Percentiles rank a stretch among this genome's conserved stretches.
These are phyloP conservation scores for Argyresthia goedartella DNA, from an alignment of 2,888 invertebrate species.

Conservation along the genomic window DNA sequence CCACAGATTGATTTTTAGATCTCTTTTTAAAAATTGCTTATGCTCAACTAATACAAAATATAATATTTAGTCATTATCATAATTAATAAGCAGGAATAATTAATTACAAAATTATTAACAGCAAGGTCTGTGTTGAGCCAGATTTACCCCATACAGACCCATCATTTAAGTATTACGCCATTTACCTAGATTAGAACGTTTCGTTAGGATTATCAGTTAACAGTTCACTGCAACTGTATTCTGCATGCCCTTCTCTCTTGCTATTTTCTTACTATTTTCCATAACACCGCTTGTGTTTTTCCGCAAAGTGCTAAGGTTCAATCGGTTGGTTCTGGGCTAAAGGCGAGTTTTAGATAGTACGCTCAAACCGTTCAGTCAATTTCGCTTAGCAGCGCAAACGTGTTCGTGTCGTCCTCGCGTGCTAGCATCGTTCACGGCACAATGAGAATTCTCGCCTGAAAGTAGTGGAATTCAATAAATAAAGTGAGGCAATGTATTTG, in stretches of 20 bases:
- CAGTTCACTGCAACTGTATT: slow-evolving; percentile 7
- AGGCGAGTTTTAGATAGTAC: no score
- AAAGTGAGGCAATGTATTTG: slow-evolving; percentile 35
- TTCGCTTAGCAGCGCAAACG: background rate
- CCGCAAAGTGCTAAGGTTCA: background rate
- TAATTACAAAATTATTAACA: no score
- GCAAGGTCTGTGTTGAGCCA: no score
- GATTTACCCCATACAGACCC: no score
- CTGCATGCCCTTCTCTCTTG: slow-evolving; percentile 5
- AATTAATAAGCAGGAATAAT: no score
- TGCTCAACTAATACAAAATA: no score
- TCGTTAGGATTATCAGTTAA: slow-evolving; percentile 8
- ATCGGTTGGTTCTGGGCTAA: no score
- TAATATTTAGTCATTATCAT: no score
- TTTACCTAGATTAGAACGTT: background rate
- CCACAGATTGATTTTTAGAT: no score
- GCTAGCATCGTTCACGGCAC: no score
- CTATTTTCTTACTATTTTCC: slow-evolving; percentile 25
- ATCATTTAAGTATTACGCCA: background rate
- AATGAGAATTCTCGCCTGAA: background rate
- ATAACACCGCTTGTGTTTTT: slow-evolving; percentile 22
- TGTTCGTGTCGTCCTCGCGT: background rate
- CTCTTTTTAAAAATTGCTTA: no score
- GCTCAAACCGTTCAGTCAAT: no score
- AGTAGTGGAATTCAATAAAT: slow-evolving; percentile 25